Evolutionary conservation across 2,797 vertebrate genomes (phyloP).

Genomic region (Pelobates cultripes): DNA sequence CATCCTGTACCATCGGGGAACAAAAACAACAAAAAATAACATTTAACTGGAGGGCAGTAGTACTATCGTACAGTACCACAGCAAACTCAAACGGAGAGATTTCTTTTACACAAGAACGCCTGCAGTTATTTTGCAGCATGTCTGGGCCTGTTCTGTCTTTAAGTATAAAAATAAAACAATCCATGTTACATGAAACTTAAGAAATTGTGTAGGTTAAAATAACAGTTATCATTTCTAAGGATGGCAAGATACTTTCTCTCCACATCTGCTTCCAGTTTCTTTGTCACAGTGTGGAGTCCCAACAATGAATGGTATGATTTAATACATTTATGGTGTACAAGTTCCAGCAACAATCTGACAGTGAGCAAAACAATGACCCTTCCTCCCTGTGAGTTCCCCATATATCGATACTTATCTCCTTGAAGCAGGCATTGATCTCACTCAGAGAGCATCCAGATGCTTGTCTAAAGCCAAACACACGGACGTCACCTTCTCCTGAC

Average conservation of each 20-base stretch:
- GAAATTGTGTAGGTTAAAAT: conserved; percentile 46
- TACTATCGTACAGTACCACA: neutral
- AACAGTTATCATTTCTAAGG: conserved; percentile 42
- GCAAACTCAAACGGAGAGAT: neutral
- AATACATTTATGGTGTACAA: conserved; percentile 33
- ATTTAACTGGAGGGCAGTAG: neutral
- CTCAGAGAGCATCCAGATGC: conserved; percentile 32
- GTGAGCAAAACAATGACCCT: conserved; percentile 13
- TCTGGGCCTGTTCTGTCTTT: conserved; percentile 27
- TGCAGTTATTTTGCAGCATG: conserved; percentile 44
- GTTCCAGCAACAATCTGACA: conserved; percentile 29
- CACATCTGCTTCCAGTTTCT: conserved; percentile 59
- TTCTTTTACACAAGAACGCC: conserved; percentile 28
- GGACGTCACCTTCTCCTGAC: conserved; percentile 16
- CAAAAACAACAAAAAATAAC: conserved; percentile 8
- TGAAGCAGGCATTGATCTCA: conserved; percentile 28
- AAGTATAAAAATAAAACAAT: conserved; percentile 51
- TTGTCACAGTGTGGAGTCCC: conserved; percentile 26
- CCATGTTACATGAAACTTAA: conserved; percentile 48
- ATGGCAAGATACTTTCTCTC: conserved; percentile 37
- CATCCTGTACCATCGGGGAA: neutral
- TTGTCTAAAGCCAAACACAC: conserved; percentile 17
- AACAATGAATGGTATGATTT: conserved; percentile 28
- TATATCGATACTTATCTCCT: conserved; percentile 35
- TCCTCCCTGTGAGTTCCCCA: conserved; percentile 36